These are phyloP conservation scores for Arizona elegans DNA, from an alignment of 2,113 vertebrate genomes.

Conservation along the genomic window DNA sequence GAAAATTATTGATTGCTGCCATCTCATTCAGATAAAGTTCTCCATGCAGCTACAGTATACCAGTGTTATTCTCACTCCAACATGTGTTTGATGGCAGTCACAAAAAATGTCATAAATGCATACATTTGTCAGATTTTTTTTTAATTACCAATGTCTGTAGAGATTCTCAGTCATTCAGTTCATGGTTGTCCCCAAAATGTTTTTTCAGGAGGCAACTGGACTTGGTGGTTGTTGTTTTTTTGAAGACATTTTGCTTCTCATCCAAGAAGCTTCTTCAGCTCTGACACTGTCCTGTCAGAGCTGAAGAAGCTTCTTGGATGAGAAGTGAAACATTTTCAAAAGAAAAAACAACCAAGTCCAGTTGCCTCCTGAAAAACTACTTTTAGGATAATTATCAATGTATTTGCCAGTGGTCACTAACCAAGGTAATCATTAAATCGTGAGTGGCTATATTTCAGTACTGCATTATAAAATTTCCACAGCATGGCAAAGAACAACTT, in stretches of 20 bases:
- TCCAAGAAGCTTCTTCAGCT: no score
- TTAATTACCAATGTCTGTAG: neutral
- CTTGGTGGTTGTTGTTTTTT: no score
- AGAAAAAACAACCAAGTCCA: no score
- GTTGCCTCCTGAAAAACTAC: no score
- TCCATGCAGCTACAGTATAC: neutral
- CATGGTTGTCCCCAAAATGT: no score
- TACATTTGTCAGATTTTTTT: neutral
- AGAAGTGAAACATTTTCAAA: no score
- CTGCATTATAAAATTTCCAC: neutral
- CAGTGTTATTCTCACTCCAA: neutral
- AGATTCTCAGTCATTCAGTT: no score
- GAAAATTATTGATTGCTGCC: neutral
- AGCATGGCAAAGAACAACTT: neutral
- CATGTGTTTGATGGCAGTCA: neutral
- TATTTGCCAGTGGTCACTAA: neutral
- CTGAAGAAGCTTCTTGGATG: no score
- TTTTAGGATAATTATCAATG: neutral
- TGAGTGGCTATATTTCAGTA: neutral
- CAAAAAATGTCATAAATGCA: neutral
- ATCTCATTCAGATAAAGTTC: neutral
- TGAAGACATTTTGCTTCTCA: no score
- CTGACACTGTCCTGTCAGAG: no score
- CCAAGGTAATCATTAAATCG: neutral
- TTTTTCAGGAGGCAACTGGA: no score